Base-by-base conservation (phyloP, 2,888 invertebrate genomes). In the Pristionchus entomophagus region DNA sequence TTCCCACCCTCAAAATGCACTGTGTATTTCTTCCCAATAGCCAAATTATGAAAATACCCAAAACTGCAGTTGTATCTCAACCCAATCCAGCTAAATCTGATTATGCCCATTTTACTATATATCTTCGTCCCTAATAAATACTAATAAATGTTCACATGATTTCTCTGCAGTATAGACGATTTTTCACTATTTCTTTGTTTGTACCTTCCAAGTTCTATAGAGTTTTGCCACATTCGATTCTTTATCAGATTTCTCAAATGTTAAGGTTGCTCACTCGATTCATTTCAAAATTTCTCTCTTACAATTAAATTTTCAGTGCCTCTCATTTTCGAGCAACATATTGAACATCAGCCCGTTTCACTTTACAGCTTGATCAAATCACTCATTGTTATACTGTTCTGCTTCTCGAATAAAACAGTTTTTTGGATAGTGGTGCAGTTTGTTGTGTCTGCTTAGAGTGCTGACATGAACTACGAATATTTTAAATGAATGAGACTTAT, bases 321-420 rank as follows among this genome's bases (percentile, higher is more conserved):
- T 73, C 73, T 45, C 41, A 26, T 38, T 35, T 65, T 65, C 10
- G 29, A 65, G 65, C 65, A 32, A 73, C 41, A 73, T 73, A 69
- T 73, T 73, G 22, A 41, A 73, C 73, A 41, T 73, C 73, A 73
- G 73, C 73, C 73, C 73, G 73, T 73, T 73, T 73, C 73, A 73
- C 73, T 73, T 73, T 45, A 73, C 26, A 41, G 38, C 41, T 41
- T 73, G 73, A 73, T 73, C 45, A 41, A 73, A 73, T 73, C 73
- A 73, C n/a, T 32, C 8, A n/a, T 73, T 73, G 73, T 73, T 73
- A 73, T 73, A 38, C 22, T 69, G 73, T 73, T 73, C 73, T 45
- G 41, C 41, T 73, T 73, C 41, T 73, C 41, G 41, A 73, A 41
- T 41, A 41, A 73, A 26, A 73, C n/a, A 73, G n/a, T 38, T 41